A percentile compares a stretch with the other conserved stretches of the same genome.
Evolutionary conservation across 2,113 vertebrate genomes (phyloP).

Genomic region (Rhagologus leucostigma): DNA sequence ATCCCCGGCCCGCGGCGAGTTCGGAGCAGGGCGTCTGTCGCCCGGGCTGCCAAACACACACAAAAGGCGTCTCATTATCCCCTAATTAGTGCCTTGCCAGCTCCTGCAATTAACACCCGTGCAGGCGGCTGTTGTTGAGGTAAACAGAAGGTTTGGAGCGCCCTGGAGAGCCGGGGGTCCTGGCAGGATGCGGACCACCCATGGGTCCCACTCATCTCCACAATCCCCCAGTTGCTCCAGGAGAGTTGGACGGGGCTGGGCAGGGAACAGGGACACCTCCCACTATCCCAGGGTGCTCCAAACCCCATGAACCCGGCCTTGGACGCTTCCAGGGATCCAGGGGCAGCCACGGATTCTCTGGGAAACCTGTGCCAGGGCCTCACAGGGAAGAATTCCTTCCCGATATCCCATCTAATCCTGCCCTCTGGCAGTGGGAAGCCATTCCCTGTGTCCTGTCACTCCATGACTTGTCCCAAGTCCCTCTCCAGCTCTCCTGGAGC

Average conservation of each 20-base stretch:
- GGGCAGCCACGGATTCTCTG: background rate
- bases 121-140: slow-evolving; percentile 66
- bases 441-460: background rate
- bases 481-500: background rate
- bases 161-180: slow-evolving; percentile 34
- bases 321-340: background rate
- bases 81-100: slow-evolving; percentile 76
- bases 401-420: too few relatives aligned
- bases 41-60: slow-evolving; percentile 50
- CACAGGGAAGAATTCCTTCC: background rate
- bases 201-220: accelerated
- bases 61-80: slow-evolving; percentile 77
- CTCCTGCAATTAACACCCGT: slow-evolving; percentile 77
- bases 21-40: slow-evolving; percentile 29
- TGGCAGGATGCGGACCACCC: slow-evolving; percentile 25
- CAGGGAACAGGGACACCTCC: background rate
- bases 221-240: background rate
- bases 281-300: background rate
- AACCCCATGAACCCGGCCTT: background rate
- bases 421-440: background rate
- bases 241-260: background rate
- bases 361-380: background rate
- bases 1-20: background rate
- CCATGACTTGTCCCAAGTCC: background rate
- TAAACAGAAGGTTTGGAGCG: slow-evolving; percentile 64